phyloP scores from a whole-genome alignment of 1,140 invertebrate genomes.

The Lepidurus couesii region DNA sequence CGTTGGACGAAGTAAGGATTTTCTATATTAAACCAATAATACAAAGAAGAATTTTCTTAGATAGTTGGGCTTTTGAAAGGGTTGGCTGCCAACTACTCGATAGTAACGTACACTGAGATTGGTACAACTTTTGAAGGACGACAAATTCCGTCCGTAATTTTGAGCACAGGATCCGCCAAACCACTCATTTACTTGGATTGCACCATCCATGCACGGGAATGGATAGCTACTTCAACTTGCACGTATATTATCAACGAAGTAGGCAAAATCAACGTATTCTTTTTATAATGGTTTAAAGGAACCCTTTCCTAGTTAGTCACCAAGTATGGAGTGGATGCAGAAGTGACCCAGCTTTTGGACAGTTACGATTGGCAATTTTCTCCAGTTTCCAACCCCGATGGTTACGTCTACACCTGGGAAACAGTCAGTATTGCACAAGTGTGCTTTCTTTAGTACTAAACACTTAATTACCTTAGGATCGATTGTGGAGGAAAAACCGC shows the following conservation, averaged over 20 bases:
- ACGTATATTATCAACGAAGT: constrained; percentile 75
- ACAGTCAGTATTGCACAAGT: not conserved
- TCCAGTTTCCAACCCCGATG: constrained; percentile 73
- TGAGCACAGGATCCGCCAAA: constrained; percentile 34
- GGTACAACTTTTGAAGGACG: constrained; percentile 30
- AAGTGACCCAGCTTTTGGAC: constrained; percentile 56
- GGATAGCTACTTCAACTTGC: constrained; percentile 80
- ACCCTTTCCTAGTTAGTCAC: constrained; percentile 28
- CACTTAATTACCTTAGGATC: not conserved
- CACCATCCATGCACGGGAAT: constrained; percentile 85
- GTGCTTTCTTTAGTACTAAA: too few species aligned
- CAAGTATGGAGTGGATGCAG: constrained; percentile 36
- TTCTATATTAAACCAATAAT: not conserved
- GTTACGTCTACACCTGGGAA: constrained; percentile 72
- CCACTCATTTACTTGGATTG: constrained; percentile 41
- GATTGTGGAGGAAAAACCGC: constrained; percentile 33
- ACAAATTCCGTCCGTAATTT: constrained; percentile 23
- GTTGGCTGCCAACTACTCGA: constrained; percentile 2
- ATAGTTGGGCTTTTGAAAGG: constrained; percentile 28
- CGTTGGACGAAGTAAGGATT: constrained; percentile 32
- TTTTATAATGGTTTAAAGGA: not conserved
- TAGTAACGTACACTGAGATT: constrained; percentile 24
- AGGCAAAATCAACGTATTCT: constrained; percentile 41
- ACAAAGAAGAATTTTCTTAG: constrained; percentile 8
- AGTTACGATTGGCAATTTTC: constrained; percentile 76